Percentiles rank a stretch among this genome's conserved stretches.
These are phyloP conservation scores for Drosophila littoralis DNA, from an alignment of 1,140 invertebrate genomes.

Conservation along the genomic window DNA sequence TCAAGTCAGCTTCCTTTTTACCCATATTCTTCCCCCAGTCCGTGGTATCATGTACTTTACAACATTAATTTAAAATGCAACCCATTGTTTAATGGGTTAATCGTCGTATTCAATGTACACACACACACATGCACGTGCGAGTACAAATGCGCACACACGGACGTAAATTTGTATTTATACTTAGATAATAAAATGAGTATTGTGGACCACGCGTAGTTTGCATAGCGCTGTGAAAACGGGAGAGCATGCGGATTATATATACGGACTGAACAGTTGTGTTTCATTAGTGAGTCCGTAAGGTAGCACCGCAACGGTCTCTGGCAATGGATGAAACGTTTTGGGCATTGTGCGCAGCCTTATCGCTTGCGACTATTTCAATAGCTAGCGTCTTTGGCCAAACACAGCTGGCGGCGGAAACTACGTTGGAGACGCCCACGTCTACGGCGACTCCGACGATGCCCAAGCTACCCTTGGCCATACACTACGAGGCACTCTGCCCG, in stretches of 20 bases:
- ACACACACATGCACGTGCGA: background rate
- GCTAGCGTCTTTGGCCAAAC: slow-evolving; percentile 14
- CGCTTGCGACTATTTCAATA: slow-evolving; percentile 19
- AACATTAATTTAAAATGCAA: background rate
- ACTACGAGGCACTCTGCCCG: slow-evolving; percentile 78
- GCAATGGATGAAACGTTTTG: slow-evolving; percentile 45
- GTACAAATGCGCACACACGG: background rate
- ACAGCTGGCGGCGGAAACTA: slow-evolving; percentile 10
- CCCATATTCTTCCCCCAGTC: background rate
- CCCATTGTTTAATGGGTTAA: slow-evolving; percentile 28
- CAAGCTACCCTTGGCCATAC: slow-evolving; percentile 58
- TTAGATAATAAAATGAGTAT: slow-evolving; percentile 27
- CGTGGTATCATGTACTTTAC: background rate
- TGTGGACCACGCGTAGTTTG: slow-evolving; percentile 11
- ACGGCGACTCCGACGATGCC: background rate
- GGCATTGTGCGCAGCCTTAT: background rate
- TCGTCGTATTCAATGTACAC: background rate
- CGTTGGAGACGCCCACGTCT: slow-evolving; percentile 1
- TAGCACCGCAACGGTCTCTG: slow-evolving; percentile 8
- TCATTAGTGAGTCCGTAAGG: slow-evolving; percentile 52
- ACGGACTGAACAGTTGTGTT: slow-evolving; percentile 55
- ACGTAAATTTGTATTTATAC: slow-evolving; percentile 7
- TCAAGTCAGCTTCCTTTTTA: background rate
- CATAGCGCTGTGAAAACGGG: background rate
- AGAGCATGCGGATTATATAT: slow-evolving; percentile 13